Evolutionary conservation across 2,888 invertebrate species (phyloP), one percentile per base, ranked within the genome.

Genomic region (Sphinx pinastri): DNA sequence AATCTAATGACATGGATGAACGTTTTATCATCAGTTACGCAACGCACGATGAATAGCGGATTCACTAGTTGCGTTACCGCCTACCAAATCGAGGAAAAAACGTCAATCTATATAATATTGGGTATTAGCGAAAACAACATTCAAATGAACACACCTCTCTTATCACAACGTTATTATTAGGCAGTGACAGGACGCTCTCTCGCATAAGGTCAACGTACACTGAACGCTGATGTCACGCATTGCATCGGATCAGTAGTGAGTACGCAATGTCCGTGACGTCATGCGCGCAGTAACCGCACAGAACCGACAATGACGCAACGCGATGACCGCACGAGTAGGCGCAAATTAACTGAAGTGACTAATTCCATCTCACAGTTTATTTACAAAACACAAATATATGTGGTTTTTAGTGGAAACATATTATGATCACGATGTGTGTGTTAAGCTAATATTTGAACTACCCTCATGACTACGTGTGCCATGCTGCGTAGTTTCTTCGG

Each of bases 371-470:
- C 77, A 75, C 73, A 71, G 72, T 68, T 73, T 74, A 78, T 72
- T 71, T 70, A 69, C 68, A 71, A 63, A 63, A 70, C 71, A 71
- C 77, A 79, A 80, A 77, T 75, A 79, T 74, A 76, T 81, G 85
- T 77, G 82, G 86, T 85, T 88, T 86, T 82, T 78, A 84, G 80
- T 79, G 71, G 77, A 79, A 87, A 79, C 80, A 80, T 81, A 84
- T 83, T 81, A 84, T 83, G 81, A 83, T 84, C 82, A 79, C 82
- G 82, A 80, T 81, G 76, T 77, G 81, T 84, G 81, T 77, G 80
- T 84, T 82, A 77, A 79, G 79, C 87, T 87, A 91, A 91, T 87
- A 88, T 92, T 91, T 84, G 84, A 76, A 79, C 49, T 83, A 84
- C 79, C 79, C 79, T 81, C 77, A 82, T 84, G 93, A 93, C 90